These are phyloP conservation scores for Andrena fulva DNA, from an alignment of 2,888 invertebrate species.

Conservation along the genomic window DNA sequence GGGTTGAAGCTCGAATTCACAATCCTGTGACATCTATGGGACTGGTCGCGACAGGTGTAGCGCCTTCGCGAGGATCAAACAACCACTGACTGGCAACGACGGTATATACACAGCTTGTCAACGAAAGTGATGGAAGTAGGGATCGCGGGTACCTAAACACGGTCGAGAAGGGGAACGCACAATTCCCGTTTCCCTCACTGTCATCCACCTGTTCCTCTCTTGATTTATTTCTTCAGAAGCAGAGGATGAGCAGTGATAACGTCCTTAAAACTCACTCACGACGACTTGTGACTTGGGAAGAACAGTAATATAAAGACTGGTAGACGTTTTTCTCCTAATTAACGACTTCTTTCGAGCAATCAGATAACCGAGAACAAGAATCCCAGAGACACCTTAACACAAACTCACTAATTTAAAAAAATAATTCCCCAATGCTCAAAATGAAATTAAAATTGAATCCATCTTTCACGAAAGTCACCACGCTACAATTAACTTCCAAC, in stretches of 20 bases:
- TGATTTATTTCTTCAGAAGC: background rate
- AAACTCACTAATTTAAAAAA: too few relatives aligned
- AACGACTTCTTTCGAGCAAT: too few relatives aligned
- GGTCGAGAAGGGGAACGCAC: slow-evolving; percentile 49
- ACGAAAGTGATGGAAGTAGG: slow-evolving; percentile 52
- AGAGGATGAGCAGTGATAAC: background rate
- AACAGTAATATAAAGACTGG: too few relatives aligned
- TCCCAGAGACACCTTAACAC: too few relatives aligned
- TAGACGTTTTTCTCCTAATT: too few relatives aligned
- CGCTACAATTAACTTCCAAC: too few relatives aligned
- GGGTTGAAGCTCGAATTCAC: background rate
- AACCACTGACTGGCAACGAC: slow-evolving; percentile 51
- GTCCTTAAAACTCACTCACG: too few relatives aligned
- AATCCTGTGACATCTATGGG: slow-evolving; percentile 49
- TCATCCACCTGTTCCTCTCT: background rate
- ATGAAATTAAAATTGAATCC: too few relatives aligned
- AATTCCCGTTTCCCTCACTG: slow-evolving; percentile 11
- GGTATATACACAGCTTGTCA: slow-evolving; percentile 35
- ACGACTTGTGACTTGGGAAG: too few relatives aligned
- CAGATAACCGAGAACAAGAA: too few relatives aligned
- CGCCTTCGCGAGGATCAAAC: slow-evolving; percentile 52
- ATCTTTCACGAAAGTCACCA: too few relatives aligned
- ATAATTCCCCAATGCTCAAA: too few relatives aligned
- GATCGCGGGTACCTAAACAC: slow-evolving; percentile 47
- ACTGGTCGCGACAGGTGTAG: slow-evolving; percentile 27